Percentiles rank a stretch among this genome's conserved stretches.
Conservation (phyloP, 2,113 vertebrate species). For the Charina bottae region DNA sequence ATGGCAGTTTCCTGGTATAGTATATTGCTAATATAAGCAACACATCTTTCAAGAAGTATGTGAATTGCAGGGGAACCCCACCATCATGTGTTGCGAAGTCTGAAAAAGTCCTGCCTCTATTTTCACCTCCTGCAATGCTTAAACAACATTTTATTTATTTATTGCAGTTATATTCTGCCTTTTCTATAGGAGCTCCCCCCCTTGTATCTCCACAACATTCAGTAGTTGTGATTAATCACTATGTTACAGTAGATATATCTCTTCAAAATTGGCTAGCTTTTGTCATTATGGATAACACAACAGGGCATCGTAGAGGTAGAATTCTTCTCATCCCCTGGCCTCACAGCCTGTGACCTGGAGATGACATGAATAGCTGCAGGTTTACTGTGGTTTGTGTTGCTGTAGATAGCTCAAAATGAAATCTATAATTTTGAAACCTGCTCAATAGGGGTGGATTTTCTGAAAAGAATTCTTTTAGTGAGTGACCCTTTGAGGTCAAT, state of each 20-base stretch:
- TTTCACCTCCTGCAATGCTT: background rate
- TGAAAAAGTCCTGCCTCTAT: background rate
- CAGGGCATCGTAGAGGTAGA: background rate
- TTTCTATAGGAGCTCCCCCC: background rate
- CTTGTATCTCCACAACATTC: background rate
- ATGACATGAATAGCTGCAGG: background rate
- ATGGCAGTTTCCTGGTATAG: too few species aligned
- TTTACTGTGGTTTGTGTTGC: background rate
- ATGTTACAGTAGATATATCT: background rate
- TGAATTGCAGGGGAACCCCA: background rate
- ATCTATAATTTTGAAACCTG: constrained; percentile 3
- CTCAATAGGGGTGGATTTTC: background rate
- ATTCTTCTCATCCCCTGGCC: background rate
- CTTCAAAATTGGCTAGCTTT: background rate
- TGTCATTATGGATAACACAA: background rate
- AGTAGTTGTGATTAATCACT: background rate
- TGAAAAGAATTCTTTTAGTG: background rate
- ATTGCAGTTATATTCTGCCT: background rate
- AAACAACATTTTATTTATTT: background rate
- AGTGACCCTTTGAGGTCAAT: background rate
- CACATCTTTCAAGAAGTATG: background rate
- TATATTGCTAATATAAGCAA: background rate
- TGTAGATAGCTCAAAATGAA: background rate
- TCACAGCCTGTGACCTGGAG: background rate
- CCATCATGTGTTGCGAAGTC: background rate